phyloP scores from a whole-genome alignment of 2,113 vertebrate genomes.

The Phalacrocorax brasilianus region DNA sequence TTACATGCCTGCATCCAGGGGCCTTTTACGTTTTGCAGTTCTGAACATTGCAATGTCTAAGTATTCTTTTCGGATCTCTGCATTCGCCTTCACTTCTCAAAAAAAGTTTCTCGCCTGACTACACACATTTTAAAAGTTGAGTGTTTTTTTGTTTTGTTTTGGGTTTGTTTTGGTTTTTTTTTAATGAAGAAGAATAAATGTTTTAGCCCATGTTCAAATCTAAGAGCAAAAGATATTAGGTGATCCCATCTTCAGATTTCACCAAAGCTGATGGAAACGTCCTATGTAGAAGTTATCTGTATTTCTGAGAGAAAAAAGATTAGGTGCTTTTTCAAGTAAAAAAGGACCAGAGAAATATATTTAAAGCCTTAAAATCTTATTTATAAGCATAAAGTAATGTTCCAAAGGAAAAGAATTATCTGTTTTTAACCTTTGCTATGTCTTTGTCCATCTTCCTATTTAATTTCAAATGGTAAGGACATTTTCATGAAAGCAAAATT shows the following conservation, averaged over 20 bases:
- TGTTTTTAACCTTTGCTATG: not conserved
- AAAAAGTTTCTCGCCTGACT: not conserved
- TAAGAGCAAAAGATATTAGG: not conserved
- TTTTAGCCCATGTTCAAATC: not conserved
- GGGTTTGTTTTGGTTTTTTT: too few species aligned
- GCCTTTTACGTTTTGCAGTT: not conserved
- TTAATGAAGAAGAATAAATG: not conserved
- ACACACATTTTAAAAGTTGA: not conserved
- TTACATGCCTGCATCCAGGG: not conserved
- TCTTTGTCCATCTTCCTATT: not conserved
- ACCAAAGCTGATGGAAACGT: not conserved
- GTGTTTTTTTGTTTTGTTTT: not conserved
- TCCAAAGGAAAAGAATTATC: not conserved
- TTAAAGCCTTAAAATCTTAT: not conserved
- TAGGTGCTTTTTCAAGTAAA: accelerated
- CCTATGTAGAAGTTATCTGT: too few species aligned
- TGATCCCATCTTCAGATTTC: not conserved
- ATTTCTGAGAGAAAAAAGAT: not conserved
- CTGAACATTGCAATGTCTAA: not conserved
- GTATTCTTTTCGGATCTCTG: not conserved
- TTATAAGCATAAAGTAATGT: not conserved
- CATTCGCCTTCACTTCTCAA: not conserved
- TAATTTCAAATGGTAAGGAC: not conserved
- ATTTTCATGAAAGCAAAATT: not conserved
- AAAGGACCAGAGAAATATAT: not conserved